Base-by-base conservation (phyloP, 2,888 invertebrate species). In the Temnothorax ravouxi region DNA sequence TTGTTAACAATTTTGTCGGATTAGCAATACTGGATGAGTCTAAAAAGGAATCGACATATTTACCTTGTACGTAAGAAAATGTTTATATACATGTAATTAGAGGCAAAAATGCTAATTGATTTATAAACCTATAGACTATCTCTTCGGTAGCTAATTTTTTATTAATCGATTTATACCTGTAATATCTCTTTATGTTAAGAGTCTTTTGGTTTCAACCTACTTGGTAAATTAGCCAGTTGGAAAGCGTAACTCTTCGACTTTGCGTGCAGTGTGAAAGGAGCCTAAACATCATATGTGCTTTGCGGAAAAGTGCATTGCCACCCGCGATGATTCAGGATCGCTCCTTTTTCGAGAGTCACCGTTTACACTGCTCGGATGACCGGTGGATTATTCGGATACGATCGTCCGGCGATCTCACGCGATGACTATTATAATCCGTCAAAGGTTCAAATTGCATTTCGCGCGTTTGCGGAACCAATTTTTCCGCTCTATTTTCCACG, bases 301-400 rank as follows among this genome's bases (percentile, higher is more conserved):
- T 15, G 13, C 29, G 72, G 72, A 77, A 83, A 84, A 64, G 86
- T 88, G 86, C 90, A 67, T 86, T 86, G 88, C 67, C 86, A 84
- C 85, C 80, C 76, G 84, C 69, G 87, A 88, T 90, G 89, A 90
- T 84, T 90, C 89, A 90, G 84, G 69, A 85, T 84, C 85, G 67
- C 75, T 88, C 71, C 84, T 87, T 86, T 88, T 89, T 74, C 74
- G 56, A 88, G 83, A 89, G 86, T 85, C 83, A 54, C 79, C 77
- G 84, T 56, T 75, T 77, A 77, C 64, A 77, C 54, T 62, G 71
- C 62, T 83, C 34, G 41, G 13, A 25, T 21, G 56, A 76, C 77
- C 69, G 86, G 80, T 80, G 52, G 84, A 86, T 89, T 84, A 86
- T 88, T 34, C 38, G 47, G 21, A 67, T 59, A 56, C n/a, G 18